Conservation (phyloP, 2,113 vertebrate genomes). For the Cheilinus undulatus region DNA sequence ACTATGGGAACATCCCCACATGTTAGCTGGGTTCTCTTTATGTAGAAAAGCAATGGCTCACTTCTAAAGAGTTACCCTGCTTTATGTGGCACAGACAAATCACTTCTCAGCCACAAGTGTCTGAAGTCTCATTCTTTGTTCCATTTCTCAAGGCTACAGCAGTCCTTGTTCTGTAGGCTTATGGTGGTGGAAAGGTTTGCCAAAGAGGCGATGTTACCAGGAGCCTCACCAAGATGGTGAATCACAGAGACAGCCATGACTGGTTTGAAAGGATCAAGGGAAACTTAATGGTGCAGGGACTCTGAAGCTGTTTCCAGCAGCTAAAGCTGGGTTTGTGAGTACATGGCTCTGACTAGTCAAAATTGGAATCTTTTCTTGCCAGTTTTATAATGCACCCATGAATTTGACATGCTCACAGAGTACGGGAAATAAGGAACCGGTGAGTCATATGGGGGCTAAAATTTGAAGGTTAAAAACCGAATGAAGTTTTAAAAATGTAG, state of each 20-base stretch:
- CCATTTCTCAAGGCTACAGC: background rate
- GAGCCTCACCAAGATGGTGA: conserved; percentile 8
- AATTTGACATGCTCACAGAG: no score
- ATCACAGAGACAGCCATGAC: conserved; percentile 18
- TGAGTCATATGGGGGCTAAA: no score
- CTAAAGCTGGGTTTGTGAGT: background rate
- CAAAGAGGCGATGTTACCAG: background rate
- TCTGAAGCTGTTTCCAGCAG: background rate
- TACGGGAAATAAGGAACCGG: no score
- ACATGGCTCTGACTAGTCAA: background rate
- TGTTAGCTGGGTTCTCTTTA: background rate
- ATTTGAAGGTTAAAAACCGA: no score
- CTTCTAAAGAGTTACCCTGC: background rate
- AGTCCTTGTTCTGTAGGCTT: background rate
- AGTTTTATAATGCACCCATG: background rate
- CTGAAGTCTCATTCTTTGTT: no score
- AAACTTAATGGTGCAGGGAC: background rate
- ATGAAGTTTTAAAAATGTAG: no score
- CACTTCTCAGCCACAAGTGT: background rate
- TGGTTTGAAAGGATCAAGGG: conserved; percentile 2
- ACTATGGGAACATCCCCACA: background rate
- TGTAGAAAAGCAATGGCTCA: background rate
- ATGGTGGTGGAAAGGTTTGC: conserved; percentile 3
- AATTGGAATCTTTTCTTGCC: background rate
- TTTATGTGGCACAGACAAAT: background rate